A percentile compares a stretch with the other conserved stretches of the same genome.
phyloP scores from a whole-genome alignment of 2,113 vertebrate genomes.

The Perca schrenkii region DNA sequence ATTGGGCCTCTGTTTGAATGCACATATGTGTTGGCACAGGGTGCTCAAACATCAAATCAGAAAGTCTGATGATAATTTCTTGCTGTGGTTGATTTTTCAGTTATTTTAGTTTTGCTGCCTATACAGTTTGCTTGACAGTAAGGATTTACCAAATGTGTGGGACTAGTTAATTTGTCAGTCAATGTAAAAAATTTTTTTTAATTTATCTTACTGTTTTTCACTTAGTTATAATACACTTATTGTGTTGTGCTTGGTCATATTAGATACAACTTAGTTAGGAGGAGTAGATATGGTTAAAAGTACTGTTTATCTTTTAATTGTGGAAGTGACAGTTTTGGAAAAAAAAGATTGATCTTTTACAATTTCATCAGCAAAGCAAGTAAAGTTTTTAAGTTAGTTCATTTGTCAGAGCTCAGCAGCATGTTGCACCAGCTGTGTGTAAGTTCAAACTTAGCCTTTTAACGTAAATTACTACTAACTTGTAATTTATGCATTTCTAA shows the following conservation, averaged over 20 bases:
- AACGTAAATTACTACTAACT: too few relatives aligned
- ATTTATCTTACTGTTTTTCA: not conserved
- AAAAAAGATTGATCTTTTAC: not conserved
- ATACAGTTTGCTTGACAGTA: not conserved
- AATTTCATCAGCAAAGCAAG: not conserved
- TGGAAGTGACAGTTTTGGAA: not conserved
- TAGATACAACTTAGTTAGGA: not conserved
- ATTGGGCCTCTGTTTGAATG: not conserved
- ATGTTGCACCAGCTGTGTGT: too few relatives aligned
- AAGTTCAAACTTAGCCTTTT: too few relatives aligned
- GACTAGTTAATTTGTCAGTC: not conserved
- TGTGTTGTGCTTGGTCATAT: not conserved
- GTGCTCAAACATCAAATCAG: not conserved
- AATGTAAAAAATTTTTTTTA: not conserved
- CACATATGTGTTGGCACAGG: not conserved
- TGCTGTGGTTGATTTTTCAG: not conserved
- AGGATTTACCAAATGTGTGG: not conserved
- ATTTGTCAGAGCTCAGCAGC: too few relatives aligned
- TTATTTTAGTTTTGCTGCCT: not conserved
- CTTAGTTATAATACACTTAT: not conserved
- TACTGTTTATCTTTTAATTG: not conserved
- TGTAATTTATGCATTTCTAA: too few relatives aligned
- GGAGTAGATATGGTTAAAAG: not conserved
- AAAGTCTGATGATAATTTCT: not conserved
- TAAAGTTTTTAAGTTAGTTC: too few relatives aligned